Conservation (phyloP, 2,888 invertebrate genomes). For the Quadroppia sp. region DNA sequence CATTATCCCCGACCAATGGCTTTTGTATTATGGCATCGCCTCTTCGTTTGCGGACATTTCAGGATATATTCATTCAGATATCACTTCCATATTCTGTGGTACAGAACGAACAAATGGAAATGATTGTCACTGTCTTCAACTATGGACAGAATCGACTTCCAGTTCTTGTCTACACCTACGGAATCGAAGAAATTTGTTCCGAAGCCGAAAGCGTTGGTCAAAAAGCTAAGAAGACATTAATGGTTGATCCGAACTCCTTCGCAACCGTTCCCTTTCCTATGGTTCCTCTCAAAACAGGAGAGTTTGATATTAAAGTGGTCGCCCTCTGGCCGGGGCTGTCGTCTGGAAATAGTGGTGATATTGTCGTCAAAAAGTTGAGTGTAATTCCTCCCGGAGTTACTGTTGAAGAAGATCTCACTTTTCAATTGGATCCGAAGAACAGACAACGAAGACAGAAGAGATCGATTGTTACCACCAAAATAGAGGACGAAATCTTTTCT, state of each 20-base stretch:
- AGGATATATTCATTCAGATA: constrained; percentile 48
- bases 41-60: constrained; percentile 44
- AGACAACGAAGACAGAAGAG: constrained; percentile 45
- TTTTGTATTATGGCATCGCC: constrained; percentile 47
- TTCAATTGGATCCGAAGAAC: constrained; percentile 48
- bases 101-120: constrained; percentile 48
- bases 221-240: constrained; percentile 44
- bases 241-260: constrained; percentile 43
- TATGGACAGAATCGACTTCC: constrained; percentile 43
- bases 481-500: constrained; percentile 45
- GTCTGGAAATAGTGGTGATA: too few species aligned
- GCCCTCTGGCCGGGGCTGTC: constrained; percentile 44
- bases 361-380: constrained; percentile 44
- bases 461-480: constrained; percentile 37
- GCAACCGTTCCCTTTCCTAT: constrained; percentile 45
- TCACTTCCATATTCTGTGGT: constrained; percentile 48
- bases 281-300: constrained; percentile 46
- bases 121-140: constrained; percentile 48
- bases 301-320: constrained; percentile 45
- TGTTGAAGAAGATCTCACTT: constrained; percentile 43
- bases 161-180: constrained; percentile 47
- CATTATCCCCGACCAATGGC: constrained; percentile 44
- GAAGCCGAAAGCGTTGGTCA: constrained; percentile 46
- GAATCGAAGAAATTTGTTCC: constrained; percentile 47
- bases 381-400: constrained; percentile 44